Conservation (phyloP, 2,888 invertebrate genomes). For the Stictocephala bisonia region DNA sequence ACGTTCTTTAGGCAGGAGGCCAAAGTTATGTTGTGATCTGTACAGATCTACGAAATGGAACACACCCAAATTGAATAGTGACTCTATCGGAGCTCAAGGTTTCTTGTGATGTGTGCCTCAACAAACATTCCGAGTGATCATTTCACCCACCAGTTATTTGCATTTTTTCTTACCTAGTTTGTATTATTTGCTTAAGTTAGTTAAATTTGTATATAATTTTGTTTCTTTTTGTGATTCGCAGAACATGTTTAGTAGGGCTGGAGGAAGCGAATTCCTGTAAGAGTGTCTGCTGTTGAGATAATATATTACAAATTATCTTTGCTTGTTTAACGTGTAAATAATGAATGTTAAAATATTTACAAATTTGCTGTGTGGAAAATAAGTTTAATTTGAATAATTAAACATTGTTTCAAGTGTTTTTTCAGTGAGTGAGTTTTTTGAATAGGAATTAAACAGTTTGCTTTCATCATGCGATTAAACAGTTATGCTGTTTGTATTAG, state of each 20-base stretch:
- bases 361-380: no score
- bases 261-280: background rate
- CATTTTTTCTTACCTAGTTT: constrained; percentile 37
- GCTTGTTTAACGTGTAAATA: constrained; percentile 18
- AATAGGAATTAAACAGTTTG: background rate
- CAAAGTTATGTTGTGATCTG: no score
- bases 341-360: background rate
- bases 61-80: no score
- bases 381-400: no score
- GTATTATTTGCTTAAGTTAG: constrained; percentile 28
- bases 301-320: constrained; percentile 16
- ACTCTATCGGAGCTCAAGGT: no score
- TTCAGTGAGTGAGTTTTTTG: constrained; percentile 3
- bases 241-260: background rate
- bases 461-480: background rate
- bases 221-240: constrained; percentile 20
- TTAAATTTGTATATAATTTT: constrained; percentile 39
- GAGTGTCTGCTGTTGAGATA: constrained; percentile 38
- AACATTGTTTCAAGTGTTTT: no score
- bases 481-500: background rate
- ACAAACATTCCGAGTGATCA: constrained; percentile 15
- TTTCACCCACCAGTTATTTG: constrained; percentile 32
- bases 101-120: constrained; percentile 15
- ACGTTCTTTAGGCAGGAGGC: no score
- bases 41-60: no score